Evolutionary conservation across 2,888 invertebrate species (phyloP), one percentile per base, ranked within the genome.

Genomic region (Eucera pruinosa): DNA sequence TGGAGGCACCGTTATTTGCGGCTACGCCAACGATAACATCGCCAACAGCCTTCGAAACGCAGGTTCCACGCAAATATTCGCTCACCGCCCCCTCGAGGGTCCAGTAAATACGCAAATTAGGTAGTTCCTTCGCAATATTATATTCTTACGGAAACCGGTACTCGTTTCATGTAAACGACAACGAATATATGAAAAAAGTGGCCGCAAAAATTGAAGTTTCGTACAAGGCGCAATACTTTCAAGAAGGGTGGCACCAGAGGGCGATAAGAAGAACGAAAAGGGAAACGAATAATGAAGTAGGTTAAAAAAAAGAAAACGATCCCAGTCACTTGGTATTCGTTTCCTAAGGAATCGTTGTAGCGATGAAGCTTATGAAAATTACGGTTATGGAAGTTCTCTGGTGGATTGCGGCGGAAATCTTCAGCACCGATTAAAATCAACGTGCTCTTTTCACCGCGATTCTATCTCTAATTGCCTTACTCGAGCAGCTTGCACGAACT

Each of bases 361-460:
- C 30, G 52, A 7, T 7, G 30, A 20, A 45, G 30, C 1, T 60
- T 89, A 88, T 88, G 88, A 89, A 89, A 90, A 89, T 90, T 89
- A 89, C 87, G 84, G 89, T 85, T 71, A 72, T 64, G 50, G 55
- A 48, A 50, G 7, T 36, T 15, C 20, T 5, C 18, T 13, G 25
- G 25, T 20, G 47, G 18, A 47, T 54, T 45, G 45, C 39, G 65
- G 47, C 7, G 58, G 68, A 52, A 52, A 80, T 76, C 76, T 30
- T n/a, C 23, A 23, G 23, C 54, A 55, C 62, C 77, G 77, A 81
- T 80, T 82, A 74, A 77, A 74, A 82, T 80, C 80, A 66, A 43
- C 80, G 47, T 54, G 60, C 36, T 61, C 66, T 52, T 65, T 66
- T 65, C 70, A 47, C 36, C 27, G 57, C 67, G 41, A 55, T 45